phyloP scores from a whole-genome alignment of 2,888 invertebrate genomes.

The Lypha dubia region DNA sequence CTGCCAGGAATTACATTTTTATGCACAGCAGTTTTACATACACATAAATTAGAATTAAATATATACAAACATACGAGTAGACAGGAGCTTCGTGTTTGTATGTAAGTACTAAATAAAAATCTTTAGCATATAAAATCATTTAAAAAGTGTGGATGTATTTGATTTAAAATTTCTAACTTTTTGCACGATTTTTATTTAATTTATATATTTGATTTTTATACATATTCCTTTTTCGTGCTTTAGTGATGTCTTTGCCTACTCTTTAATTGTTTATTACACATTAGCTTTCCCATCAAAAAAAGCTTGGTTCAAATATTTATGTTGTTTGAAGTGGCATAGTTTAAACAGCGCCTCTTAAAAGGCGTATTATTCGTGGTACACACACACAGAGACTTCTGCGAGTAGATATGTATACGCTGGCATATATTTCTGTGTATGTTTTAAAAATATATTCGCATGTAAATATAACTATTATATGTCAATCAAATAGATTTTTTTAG shows the following conservation, averaged over 20 bases:
- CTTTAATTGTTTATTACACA: neutral
- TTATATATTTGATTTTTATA: slow-evolving; percentile 15
- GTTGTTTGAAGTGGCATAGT: neutral
- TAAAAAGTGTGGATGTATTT: neutral
- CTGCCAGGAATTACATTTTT: neutral
- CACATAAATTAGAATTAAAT: neutral
- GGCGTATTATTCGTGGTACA: neutral
- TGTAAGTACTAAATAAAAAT: neutral
- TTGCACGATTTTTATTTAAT: too few relatives aligned
- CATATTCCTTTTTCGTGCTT: neutral
- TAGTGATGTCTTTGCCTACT: neutral
- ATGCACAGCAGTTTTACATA: neutral
- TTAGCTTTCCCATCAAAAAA: slow-evolving; percentile 4
- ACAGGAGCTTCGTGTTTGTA: too few relatives aligned
- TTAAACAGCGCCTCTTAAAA: neutral
- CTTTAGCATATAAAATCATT: slow-evolving; percentile 2
- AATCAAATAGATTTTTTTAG: slow-evolving; percentile 49
- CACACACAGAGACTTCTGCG: neutral
- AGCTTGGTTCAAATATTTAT: neutral
- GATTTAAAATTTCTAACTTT: slow-evolving; percentile 37
- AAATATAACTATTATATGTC: slow-evolving; percentile 38
- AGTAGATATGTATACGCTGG: neutral
- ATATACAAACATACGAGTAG: neutral
- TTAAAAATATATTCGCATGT: neutral
- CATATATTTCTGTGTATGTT: neutral